Evolutionary conservation across 1,140 invertebrate species (phyloP), one percentile per base, ranked within the genome.

Genomic region (Neotoxoptera formosana): DNA sequence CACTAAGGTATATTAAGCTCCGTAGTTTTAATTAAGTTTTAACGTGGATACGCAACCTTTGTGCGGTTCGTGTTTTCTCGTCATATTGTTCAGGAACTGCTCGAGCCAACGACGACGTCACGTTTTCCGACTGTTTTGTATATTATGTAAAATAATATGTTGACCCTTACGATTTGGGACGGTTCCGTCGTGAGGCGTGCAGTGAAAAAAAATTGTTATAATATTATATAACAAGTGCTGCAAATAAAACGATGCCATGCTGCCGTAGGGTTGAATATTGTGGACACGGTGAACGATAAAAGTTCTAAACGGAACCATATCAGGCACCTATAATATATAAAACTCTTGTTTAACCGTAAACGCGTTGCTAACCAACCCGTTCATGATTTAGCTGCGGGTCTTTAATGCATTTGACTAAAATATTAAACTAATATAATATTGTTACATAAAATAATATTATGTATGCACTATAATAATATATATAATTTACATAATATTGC

Each of bases 11-110:
- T 87, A n/a, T n/a, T n/a, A 48, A 87, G 45, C 4, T 48, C 30
- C 7, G 8, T 48, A 30, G 84, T 87, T 87, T 87, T 87, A 87
- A 87, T 87, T 87, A 87, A 87, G 84, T 87, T 87, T 87, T 87
- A 87, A 87, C 45, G 45, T 30, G n/a, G 48, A 87, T n/a, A n/a
- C 30, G n/a, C 83, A 14, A 48, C 45, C 41, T 87, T n/a, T 48
- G 45, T 20, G 45, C 14, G 30, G 84, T 87, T 87, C 45, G 45
- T 87, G 83, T 87, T 87, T 48, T 87, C 84, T n/a, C 30, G 84
- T 87, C 84, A 48, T 87, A 87, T 48, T 21, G 25, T 48, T 84
- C 21, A 21, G 84, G 47, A 86, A 41, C 76, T 81, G 20, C 34
- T 6, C 7, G 7, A 17, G 3, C 8, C 81, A 8, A 41, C 81